Conservation (phyloP, 1,140 invertebrate genomes). For the Carcinoscorpius rotundicauda region DNA sequence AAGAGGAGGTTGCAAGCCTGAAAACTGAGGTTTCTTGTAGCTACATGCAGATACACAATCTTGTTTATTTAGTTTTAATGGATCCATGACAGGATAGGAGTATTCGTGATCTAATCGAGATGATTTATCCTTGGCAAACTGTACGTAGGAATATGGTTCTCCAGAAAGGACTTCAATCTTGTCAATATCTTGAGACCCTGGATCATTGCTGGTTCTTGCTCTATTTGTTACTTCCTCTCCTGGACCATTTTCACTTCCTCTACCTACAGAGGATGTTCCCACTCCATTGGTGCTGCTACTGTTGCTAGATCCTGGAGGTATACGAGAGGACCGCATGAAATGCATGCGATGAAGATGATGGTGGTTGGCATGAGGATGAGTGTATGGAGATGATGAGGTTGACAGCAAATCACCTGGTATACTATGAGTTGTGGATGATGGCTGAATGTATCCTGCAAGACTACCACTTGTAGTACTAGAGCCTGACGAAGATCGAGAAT, state of each 20-base stretch:
- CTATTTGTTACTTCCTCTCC: slow-evolving; percentile 12
- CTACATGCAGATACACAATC: slow-evolving; percentile 40
- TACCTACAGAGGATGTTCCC: background rate
- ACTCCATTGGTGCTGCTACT: slow-evolving; percentile 4
- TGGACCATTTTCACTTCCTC: background rate
- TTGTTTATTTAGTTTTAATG: slow-evolving; percentile 17
- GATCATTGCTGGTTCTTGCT: slow-evolving; percentile 14
- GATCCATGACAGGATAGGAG: slow-evolving; percentile 61
- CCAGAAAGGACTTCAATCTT: slow-evolving; percentile 15
- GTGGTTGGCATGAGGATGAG: slow-evolving; percentile 27
- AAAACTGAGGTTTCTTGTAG: slow-evolving; percentile 43
- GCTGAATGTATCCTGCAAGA: slow-evolving; percentile 12
- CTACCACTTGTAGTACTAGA: slow-evolving; percentile 38
- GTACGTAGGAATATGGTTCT: slow-evolving; percentile 71
- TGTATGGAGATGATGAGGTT: slow-evolving; percentile 28
- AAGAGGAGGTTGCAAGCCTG: slow-evolving; percentile 27
- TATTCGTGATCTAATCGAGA: slow-evolving; percentile 59
- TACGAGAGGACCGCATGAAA: slow-evolving; percentile 30
- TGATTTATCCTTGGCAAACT: slow-evolving; percentile 46
- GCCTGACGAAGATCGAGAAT: slow-evolving; percentile 51
- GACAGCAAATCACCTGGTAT: slow-evolving; percentile 27
- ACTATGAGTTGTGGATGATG: slow-evolving; percentile 10
- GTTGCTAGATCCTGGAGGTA: slow-evolving; percentile 2
- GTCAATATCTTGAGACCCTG: slow-evolving; percentile 15
- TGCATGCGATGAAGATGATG: slow-evolving; percentile 40